phyloP scores from a whole-genome alignment of 2,888 invertebrate species.

The Frankliniella fusca region DNA sequence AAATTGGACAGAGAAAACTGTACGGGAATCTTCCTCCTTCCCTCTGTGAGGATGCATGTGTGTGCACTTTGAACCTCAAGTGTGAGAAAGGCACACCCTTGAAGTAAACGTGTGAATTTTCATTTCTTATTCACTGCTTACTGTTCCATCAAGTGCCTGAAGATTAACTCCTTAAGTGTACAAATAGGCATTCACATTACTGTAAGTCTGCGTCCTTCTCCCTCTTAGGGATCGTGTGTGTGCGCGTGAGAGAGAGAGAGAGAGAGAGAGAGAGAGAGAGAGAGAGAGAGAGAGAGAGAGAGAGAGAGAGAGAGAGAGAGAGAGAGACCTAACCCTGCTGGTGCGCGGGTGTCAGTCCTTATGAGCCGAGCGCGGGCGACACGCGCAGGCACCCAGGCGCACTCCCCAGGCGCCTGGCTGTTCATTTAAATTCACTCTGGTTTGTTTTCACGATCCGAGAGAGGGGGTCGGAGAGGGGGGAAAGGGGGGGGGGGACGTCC shows the following conservation, averaged over 20 bases:
- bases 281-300: not conserved
- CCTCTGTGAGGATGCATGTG: slow-evolving; percentile 36
- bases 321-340: slow-evolving; percentile 28
- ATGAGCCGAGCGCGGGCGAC: slow-evolving; percentile 33
- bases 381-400: slow-evolving; percentile 33
- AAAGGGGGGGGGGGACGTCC: not conserved
- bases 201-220: too few relatives aligned
- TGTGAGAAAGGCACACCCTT: too few relatives aligned
- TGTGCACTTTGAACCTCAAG: too few relatives aligned
- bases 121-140: too few relatives aligned
- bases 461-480: slow-evolving; percentile 28
- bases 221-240: too few relatives aligned
- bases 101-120: too few relatives aligned
- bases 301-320: slow-evolving; percentile 13
- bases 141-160: too few relatives aligned
- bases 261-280: slow-evolving; percentile 30
- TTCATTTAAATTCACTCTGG: slow-evolving; percentile 36
- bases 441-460: slow-evolving; percentile 31
- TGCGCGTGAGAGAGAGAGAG: too few relatives aligned
- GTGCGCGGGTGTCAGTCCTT: slow-evolving; percentile 22
- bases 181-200: too few relatives aligned
- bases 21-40: too few relatives aligned
- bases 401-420: slow-evolving; percentile 36
- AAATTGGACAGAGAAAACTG: too few relatives aligned
- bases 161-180: too few relatives aligned